These are phyloP conservation scores for Stegana nigrithorax DNA, from an alignment of 2,888 invertebrate genomes.

Conservation along the genomic window DNA sequence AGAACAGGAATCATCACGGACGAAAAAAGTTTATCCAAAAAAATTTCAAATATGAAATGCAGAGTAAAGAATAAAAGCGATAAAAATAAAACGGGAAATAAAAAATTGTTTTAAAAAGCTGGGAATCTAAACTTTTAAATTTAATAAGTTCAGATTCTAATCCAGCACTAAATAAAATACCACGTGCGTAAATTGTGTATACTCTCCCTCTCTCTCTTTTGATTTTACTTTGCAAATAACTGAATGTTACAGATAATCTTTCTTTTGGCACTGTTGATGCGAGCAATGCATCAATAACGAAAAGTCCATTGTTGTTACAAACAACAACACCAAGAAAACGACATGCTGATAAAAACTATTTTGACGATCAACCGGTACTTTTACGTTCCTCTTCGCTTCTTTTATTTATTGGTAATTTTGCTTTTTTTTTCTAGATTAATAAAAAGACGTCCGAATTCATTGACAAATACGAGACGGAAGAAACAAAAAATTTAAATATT, in stretches of 20 bases:
- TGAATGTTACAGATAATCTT: background rate
- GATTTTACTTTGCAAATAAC: background rate
- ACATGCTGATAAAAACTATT: too few species aligned
- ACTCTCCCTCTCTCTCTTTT: background rate
- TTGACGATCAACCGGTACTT: background rate
- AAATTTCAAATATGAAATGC: too few species aligned
- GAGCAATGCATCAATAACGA: background rate
- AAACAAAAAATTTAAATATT: background rate
- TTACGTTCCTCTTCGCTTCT: background rate
- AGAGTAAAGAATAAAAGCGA: too few species aligned
- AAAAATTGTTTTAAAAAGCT: too few species aligned
- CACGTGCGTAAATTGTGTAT: background rate
- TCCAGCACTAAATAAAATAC: too few species aligned
- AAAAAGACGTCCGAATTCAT: background rate
- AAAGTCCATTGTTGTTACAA: too few species aligned
- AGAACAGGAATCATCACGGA: too few species aligned
- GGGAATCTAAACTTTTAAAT: too few species aligned
- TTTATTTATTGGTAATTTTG: background rate
- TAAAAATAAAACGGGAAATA: too few species aligned
- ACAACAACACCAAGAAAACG: background rate
- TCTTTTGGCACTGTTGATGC: background rate
- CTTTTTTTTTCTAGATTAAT: background rate
- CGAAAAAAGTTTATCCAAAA: too few species aligned
- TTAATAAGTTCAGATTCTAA: too few species aligned
- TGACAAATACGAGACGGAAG: background rate